Base-by-base conservation (phyloP, 2,797 vertebrate genomes). In the Balearica regulorum region DNA sequence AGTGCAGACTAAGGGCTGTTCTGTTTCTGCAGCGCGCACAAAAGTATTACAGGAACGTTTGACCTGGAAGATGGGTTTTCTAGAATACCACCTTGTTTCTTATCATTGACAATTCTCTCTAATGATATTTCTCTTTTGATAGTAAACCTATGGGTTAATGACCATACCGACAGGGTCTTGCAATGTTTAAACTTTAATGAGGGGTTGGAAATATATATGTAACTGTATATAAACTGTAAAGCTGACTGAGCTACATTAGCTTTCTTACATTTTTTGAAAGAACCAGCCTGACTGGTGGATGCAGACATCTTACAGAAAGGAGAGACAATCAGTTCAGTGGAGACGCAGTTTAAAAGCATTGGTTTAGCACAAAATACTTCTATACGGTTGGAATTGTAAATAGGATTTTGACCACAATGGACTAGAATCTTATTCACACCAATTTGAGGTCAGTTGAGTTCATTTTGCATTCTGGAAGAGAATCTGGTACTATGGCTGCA, bases 381-480 rank as follows among this genome's bases (percentile, higher is more conserved):
- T 61, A 79, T 46, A 37, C 14, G 77, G 41, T 28, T 77, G 79
- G 55, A 94, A 39, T n/a, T 41, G 62, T 76, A 87, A 85, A 85
- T 54, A n/a, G 49, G 28, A 87, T 78, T 92, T 91, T 80, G 58
- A 75, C 78, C 80, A 82, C 82, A 95, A 97, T 22, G 31, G 80
- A 79, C 28, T 54, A 55, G 41, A 39, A 49, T 80, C 73, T 95
- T 91, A 91, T 51, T 94, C 37, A 83, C 57, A 64, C 17, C 48
- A 75, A 31, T 83, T 91, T 84, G 55, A 87, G 58, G 69, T 90
- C 71, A 88, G 41, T 20, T 68, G 61, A 83, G 37, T 68, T 94
- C 24, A 95, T 87, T 96, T 95, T 87, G 37, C n/a, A 87, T 93
- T 96, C 94, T 80, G n/a, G 43, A 79, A 83, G 55, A 29, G 11